Evolutionary conservation across 2,113 vertebrate species (phyloP).

Genomic region (Cercopithecus mona): DNA sequence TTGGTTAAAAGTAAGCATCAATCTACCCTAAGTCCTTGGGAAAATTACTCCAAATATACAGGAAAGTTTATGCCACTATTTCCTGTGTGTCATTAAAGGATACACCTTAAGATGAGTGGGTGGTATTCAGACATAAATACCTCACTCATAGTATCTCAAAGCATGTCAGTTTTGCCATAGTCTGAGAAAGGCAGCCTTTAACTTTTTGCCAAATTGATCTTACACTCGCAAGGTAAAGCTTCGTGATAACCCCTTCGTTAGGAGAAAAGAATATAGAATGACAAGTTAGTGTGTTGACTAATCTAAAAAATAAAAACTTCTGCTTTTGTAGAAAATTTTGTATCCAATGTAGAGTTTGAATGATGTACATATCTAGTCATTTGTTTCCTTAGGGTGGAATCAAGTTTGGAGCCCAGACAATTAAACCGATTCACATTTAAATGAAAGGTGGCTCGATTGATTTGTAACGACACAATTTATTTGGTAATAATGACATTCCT

Average conservation of each 20-base stretch:
- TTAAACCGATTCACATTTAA: conserved; percentile 86
- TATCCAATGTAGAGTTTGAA: background rate
- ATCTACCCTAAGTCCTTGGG: background rate
- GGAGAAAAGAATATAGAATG: background rate
- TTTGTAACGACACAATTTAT: conserved; percentile 88
- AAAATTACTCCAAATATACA: background rate
- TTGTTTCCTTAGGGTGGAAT: conserved; percentile 78
- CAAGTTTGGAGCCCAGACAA: conserved; percentile 82
- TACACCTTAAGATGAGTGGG: background rate
- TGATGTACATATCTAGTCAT: conserved; percentile 71
- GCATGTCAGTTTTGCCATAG: background rate
- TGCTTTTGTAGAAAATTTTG: conserved; percentile 31
- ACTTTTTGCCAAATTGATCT: background rate
- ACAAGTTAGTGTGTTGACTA: background rate
- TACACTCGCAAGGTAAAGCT: background rate
- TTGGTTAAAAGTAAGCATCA: background rate
- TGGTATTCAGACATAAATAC: background rate
- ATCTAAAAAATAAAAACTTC: background rate
- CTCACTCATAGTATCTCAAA: background rate
- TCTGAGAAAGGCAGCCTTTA: conserved; percentile 7
- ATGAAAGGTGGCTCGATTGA: conserved; percentile 85
- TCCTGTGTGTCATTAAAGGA: background rate
- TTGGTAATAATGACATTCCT: conserved; percentile 88
- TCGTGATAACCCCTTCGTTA: background rate
- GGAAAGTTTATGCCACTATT: background rate